phyloP scores from a whole-genome alignment of 2,797 vertebrate species.

The Prunella strophiata region DNA sequence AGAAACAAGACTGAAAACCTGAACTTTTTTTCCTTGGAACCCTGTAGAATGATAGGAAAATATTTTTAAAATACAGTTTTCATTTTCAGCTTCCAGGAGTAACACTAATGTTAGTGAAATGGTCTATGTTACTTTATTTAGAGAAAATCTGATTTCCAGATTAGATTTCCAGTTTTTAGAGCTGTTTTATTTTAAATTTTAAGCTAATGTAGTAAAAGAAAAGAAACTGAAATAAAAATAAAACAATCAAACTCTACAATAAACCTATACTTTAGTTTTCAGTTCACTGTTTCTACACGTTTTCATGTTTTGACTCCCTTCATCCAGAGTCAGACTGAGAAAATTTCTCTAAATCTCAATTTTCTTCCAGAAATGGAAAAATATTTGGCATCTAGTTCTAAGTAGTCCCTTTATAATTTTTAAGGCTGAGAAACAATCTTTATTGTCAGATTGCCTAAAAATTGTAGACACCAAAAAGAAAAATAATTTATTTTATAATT shows the following conservation, averaged over 20 bases:
- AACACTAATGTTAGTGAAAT: not conserved
- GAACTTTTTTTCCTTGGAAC: not conserved
- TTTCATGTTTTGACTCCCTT: not conserved
- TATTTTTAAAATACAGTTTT: not conserved
- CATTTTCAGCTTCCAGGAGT: not conserved
- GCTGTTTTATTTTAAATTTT: not conserved
- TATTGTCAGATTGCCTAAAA: not conserved
- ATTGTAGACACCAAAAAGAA: not conserved
- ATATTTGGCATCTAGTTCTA: not conserved
- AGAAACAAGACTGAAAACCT: conserved; percentile 26
- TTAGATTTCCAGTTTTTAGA: not conserved
- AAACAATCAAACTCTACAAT: not conserved
- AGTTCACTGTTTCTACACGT: not conserved
- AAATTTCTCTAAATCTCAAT: not conserved
- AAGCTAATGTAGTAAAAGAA: not conserved
- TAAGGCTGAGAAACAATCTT: not conserved
- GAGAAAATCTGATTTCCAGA: not conserved
- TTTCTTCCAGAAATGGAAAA: not conserved
- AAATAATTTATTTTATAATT: not conserved
- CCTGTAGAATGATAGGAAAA: not conserved
- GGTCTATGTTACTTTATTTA: not conserved
- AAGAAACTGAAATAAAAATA: not conserved
- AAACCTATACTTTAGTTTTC: not conserved
- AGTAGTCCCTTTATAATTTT: not conserved
- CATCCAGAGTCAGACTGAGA: not conserved